Evolutionary conservation across 2,888 invertebrate species (phyloP), one percentile per base, ranked within the genome.

Genomic region (Phaedon cochleariae): DNA sequence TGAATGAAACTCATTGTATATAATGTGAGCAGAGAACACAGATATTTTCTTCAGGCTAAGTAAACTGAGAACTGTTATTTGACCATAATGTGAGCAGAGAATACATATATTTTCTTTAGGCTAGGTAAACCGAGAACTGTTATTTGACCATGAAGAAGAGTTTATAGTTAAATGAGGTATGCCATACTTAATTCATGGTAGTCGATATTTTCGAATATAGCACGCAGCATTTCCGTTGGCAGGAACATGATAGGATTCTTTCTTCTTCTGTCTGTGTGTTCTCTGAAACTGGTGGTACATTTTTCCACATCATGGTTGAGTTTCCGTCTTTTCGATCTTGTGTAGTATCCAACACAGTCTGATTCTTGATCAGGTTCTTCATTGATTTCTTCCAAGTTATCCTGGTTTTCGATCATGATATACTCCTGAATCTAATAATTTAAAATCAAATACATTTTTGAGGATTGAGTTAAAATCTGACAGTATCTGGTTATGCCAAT

Each of bases 151-250:
- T n/a, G n/a, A n/a, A n/a, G n/a, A n/a, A 26, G 26, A 26, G 26
- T 26, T 26, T 26, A n/a, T n/a, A n/a, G n/a, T n/a, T n/a, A n/a
- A n/a, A n/a, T n/a, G n/a, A n/a, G n/a, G n/a, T n/a, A n/a, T 59
- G 12, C 26, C 66, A 31, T 74, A 81, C 82, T 78, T 70, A 82
- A 70, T 71, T 80, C 80, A 18, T 80, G 75, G 59, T 76, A 78
- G 1, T 78, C 69, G 20, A 81, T 58, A 62, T 74, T 75, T 46
- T 71, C 74, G 61, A 82, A 77, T 34, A 82, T 75, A 34, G 73
- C 74, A 45, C 76, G 74, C 4, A 82, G 52, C 12, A 82, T 72
- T 64, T 82, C 82, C 3, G 76, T 75, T 2, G 81, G 81, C 31
- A 81, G 66, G 22, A 68, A 67, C 74, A 77, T 75, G 31, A 82